Conservation (phyloP, 2,888 invertebrate species). For the Esperia sulphurella region DNA sequence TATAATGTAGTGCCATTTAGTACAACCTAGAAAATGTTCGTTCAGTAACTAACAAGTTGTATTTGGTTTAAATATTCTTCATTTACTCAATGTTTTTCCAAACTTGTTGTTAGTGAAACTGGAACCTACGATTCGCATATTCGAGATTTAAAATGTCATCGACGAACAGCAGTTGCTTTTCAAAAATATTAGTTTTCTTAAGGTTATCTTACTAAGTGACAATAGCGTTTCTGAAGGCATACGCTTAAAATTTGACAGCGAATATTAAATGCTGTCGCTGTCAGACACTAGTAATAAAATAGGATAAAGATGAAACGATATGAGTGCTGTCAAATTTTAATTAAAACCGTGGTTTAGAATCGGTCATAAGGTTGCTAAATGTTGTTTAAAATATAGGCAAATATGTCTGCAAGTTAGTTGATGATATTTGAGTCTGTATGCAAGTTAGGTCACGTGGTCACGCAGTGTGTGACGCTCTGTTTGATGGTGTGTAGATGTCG, state of each 20-base stretch:
- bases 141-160: constrained; percentile 4
- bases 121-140: neutral
- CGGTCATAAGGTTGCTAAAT: too few relatives aligned
- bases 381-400: neutral
- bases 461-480: constrained; percentile 34
- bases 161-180: neutral
- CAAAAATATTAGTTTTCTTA: neutral
- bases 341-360: too few relatives aligned
- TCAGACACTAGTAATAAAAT: too few relatives aligned
- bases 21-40: constrained; percentile 1
- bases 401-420: neutral
- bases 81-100: neutral
- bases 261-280: too few relatives aligned
- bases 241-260: too few relatives aligned
- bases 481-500: constrained; percentile 62
- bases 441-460: neutral
- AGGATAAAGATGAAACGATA: too few relatives aligned
- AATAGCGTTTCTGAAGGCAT: too few relatives aligned
- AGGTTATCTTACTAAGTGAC: too few relatives aligned
- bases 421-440: neutral
- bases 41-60: constrained; percentile 7
- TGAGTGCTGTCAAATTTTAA: too few relatives aligned
- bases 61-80: neutral
- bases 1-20: constrained; percentile 1
- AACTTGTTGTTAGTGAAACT: constrained; percentile 6